Evolutionary conservation across 2,113 vertebrate species (phyloP), one percentile per base, ranked within the genome.

Genomic region (Siphamia tubifer): DNA sequence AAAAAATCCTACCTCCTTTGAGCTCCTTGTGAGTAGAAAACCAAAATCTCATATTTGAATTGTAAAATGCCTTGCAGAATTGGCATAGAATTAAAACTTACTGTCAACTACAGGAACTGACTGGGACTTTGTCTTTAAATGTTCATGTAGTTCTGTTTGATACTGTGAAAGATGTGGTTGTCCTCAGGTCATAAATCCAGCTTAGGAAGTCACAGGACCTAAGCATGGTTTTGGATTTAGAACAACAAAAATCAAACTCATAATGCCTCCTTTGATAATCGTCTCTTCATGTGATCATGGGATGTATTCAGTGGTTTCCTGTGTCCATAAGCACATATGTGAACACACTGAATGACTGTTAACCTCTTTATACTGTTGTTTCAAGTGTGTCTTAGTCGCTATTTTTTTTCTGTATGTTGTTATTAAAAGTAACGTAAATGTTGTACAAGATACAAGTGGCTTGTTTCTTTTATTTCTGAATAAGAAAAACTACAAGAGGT

Each of bases 161-260:
- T 25, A 53, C 35, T 31, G 32, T 11, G 43, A 74, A 28, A 52
- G 35, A 45, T 47, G 58, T 1, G 4, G 3, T 11, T 61, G 51
- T 70, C 83, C 69, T 7, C 21, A 6, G 70, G 86, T 48, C 6
- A 55, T 48, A 13, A 55, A 65, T 63, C 11, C 77, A 40, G 68
- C 71, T 77, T 38, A 42, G 51, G 57, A 39, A 82, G 83, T 90
- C 89, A 89, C 85, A 86, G 78, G 89, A 86, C 74, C 19, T 0
- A 6, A 36, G 80, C 36, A 48, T 64, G 82, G 71, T 53, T 75
- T 53, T 65, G 40, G 72, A 69, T 68, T 78, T 73, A 21, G 35
- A 79, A 75, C 58, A 65, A 54, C n/a, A 57, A 31, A 85, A 80
- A 65, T 78, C 19, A 4, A 51, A 64, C 48, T 53, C 45, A 82